Base-by-base conservation (phyloP, 2,888 invertebrate genomes). In the Aphodius granarius region DNA sequence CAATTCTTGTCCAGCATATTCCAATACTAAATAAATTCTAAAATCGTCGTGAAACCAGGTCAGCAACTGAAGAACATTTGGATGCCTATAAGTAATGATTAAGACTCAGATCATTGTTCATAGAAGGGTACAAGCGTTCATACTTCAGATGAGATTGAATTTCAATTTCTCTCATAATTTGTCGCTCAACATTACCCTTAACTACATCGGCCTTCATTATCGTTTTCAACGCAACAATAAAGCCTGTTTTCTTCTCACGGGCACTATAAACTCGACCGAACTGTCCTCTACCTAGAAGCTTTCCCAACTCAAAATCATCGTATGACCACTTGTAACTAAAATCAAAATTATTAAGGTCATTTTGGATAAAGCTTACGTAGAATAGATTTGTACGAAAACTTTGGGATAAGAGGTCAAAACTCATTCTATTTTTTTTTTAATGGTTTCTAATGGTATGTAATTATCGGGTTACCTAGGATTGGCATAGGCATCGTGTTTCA, bases 111-210 rank as follows among this genome's bases (percentile, higher is more conserved):
- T 5, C 20, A 18, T n/a, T 22, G n/a, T 6, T 73, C n/a, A n/a
- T 19, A 19, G 43, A 18, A 9, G 72, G 66, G 91, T 84, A 91
- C 91, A 82, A 93, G 92, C 0, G 94, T 93, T 84, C 97, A 97
- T 81, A 98, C 98, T 89, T 98, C 97, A 81, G 81, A n/a, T n/a
- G n/a, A n/a, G n/a, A n/a, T n/a, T n/a, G n/a, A n/a, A n/a, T n/a
- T n/a, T n/a, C n/a, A n/a, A 98, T 96, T 88, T 98, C 98, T 79
- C 97, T 88, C 80, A 95, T 85, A 0, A 97, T 92, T 86, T 97
- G 97, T 78, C 94, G 91, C 84, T 97, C 96, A 71, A 94, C 90
- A 86, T 90, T 87, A 79, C 93, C 90, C 86, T 93, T 92, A 17
- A 91, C 89, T 18, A 98, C 89, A 86, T 97, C 96, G 0, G 92